Base-by-base conservation (phyloP, 2,113 vertebrate species). In the Elachura formosa region DNA sequence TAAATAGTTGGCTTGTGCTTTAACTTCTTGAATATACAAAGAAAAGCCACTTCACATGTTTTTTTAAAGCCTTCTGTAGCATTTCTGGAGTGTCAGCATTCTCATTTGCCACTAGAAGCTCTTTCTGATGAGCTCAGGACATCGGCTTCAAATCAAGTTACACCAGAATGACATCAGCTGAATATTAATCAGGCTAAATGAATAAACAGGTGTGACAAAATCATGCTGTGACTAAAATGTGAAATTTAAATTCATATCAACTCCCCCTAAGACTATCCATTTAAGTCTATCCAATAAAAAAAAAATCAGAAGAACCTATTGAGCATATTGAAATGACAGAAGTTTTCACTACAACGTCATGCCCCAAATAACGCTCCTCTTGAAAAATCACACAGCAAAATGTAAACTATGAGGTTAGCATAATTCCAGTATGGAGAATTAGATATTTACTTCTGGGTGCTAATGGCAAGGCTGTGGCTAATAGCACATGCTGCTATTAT, bases 121-220 rank as follows among this genome's bases (percentile, higher is more conserved):
- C 84, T 96, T 98, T 97, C 80, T 96, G 96, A 97, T 97, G 96
- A 97, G 80, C 91, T 83, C 93, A 89, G 96, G 90, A 94, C 87
- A 96, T 97, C 89, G 40, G 89, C 92, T 97, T 94, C 92, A 96
- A 97, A 97, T 89, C 93, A 93, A 96, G 85, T 97, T 94, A 75
- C 52, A 97, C 86, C 82, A 97, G 95, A 97, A 95, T 96, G 74
- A 96, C 71, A 94, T 96, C 91, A 97, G 94, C 72, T 93, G 92
- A 94, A 97, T 93, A 82, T 91, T 95, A 95, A 95, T 92, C 73
- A 85, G 31, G 43, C 75, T 78, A 86, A 82, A 94, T 49, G 67
- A 86, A 91, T 77, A 94, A 94, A 71, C 73, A 92, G 91, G 84
- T 95, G 56, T 72, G 94, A 84, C 88, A 88, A 94, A 94, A 81